Evolutionary conservation across 2,113 vertebrate species (phyloP), one percentile per base, ranked within the genome.

Genomic region (Vicugna pacos): DNA sequence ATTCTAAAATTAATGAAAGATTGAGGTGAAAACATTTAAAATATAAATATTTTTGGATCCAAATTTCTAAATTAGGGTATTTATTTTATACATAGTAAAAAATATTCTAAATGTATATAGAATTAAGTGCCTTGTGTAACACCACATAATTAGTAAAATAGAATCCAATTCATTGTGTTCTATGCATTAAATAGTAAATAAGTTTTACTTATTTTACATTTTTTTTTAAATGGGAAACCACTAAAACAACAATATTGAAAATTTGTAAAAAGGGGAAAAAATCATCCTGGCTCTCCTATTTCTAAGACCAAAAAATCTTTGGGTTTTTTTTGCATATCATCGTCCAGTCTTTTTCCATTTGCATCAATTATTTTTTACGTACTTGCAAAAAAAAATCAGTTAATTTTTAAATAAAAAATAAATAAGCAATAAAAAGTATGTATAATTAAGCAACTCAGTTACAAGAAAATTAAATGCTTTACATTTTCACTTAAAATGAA

Each of bases 401-500:
- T 70, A 75, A 77, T 30, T 75, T 80, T 58, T 60, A 42, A 70
- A 48, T 30, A 46, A 93, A 83, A 94, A 90, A 58, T 65, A 88
- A 76, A 32, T 28, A 52, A n/a, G 54, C 32, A 42, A 28, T 10
- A 77, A n/a, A 73, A 90, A 83, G 56, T 20, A 9, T 62, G 8
- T 75, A 6, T 52, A 48, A 83, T 88, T 48, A 90, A 94, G 56
- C n/a, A 75, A 87, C 80, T 90, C 93, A 56, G 83, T 83, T 70
- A 65, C 24, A 84, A 92, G 52, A 90, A 90, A 65, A 32, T 62
- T 60, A 95, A 83, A 6, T 70, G 65, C 52, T 91, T 93, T 96
- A 56, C 30, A 58, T 87, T 91, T 95, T 96, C 38, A 72, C 48
- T 91, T 80, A 83, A 75, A 95, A 85, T 90, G 17, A 75, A 93